A percentile compares a stretch with the other conserved stretches of the same genome.
Conservation (phyloP, 2,888 invertebrate genomes). For the Neocrepidodera transversa region DNA sequence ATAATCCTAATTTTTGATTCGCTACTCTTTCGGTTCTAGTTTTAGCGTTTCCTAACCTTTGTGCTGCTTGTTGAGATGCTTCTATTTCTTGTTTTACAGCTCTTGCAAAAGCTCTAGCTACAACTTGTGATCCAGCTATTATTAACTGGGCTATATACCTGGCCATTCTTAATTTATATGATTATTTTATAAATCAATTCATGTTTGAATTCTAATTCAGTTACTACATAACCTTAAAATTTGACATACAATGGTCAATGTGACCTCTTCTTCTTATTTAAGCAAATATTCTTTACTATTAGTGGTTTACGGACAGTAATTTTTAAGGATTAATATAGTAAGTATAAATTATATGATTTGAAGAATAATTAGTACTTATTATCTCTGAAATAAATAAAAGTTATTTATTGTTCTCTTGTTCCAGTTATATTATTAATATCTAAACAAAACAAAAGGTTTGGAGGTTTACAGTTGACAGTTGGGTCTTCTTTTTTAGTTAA, state of each 20-base stretch:
- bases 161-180: constrained; percentile 69
- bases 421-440: too few species aligned
- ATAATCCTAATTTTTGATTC: constrained; percentile 71
- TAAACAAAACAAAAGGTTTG: too few species aligned
- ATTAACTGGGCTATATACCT: constrained; percentile 93
- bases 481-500: too few species aligned
- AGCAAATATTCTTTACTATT: too few species aligned
- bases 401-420: too few species aligned
- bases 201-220: not conserved
- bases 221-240: constrained; percentile 32
- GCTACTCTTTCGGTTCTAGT: constrained; percentile 74
- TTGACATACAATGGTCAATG: not conserved
- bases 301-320: too few species aligned
- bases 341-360: too few species aligned
- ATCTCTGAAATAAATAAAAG: too few species aligned
- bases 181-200: not conserved
- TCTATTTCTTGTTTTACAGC: constrained; percentile 88
- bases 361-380: too few species aligned
- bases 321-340: too few species aligned
- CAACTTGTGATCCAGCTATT: constrained; percentile 86
- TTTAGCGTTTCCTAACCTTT: constrained; percentile 75
- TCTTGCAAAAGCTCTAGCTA: constrained; percentile 89
- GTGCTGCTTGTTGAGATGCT: constrained; percentile 88
- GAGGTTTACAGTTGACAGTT: too few species aligned
- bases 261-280: constrained; percentile 4